Evolutionary conservation across 2,888 invertebrate genomes (phyloP).

Genomic region (Ecdyonurus torrentis): DNA sequence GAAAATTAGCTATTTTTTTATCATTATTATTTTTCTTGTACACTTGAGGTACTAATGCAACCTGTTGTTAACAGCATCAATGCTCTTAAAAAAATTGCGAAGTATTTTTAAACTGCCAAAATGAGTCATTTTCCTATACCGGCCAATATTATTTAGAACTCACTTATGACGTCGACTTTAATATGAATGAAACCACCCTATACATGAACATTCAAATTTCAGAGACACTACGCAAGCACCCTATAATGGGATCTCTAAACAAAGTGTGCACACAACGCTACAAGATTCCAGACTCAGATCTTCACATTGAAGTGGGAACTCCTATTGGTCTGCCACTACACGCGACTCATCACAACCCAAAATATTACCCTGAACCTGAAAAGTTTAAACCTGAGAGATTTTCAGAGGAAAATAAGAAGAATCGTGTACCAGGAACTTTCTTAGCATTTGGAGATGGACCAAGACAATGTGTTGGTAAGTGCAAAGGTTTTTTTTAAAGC

Average conservation of each 20-base stretch:
- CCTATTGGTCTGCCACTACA: conserved; percentile 6
- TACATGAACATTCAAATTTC: too few species aligned
- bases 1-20: too few species aligned
- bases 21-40: too few species aligned
- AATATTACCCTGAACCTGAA: conserved; percentile 9
- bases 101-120: too few species aligned
- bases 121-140: too few species aligned
- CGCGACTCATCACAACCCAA: conserved; percentile 6
- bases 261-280: conserved; percentile 5
- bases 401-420: background rate
- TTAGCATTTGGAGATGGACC: conserved; percentile 8
- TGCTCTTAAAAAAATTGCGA: too few species aligned
- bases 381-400: conserved; percentile 9
- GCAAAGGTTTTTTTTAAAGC: too few species aligned
- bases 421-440: background rate
- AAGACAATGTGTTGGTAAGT: conserved; percentile 7
- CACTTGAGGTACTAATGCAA: too few species aligned
- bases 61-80: too few species aligned
- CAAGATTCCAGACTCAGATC: background rate
- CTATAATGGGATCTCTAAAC: conserved; percentile 4
- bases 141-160: too few species aligned
- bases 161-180: too few species aligned
- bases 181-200: too few species aligned
- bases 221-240: conserved; percentile 10
- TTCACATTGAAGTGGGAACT: conserved; percentile 6